Percentiles rank a stretch among this genome's conserved stretches.
Conservation (phyloP, 2,113 vertebrate genomes). For the Aspidoscelis tigris region DNA sequence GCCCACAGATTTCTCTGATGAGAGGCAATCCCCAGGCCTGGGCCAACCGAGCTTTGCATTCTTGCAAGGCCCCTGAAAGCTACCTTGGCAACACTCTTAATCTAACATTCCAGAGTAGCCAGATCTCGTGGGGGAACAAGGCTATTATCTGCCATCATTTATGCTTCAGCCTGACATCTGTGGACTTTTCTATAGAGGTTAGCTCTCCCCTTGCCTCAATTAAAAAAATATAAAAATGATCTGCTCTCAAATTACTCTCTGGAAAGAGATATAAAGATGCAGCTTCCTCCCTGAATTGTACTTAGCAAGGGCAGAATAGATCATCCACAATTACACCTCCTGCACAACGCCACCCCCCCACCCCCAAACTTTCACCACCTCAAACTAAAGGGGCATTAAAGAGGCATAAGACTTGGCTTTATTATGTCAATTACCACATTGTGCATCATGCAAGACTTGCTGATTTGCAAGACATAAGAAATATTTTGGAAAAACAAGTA, state of each 20-base stretch:
- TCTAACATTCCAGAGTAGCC: slow-evolving; percentile 78
- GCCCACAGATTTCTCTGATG: slow-evolving; percentile 41
- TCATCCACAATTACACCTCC: neutral
- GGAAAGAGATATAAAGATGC: slow-evolving; percentile 14
- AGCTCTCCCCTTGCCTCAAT: slow-evolving; percentile 59
- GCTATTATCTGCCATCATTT: slow-evolving; percentile 78
- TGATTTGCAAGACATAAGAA: no score
- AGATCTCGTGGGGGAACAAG: slow-evolving; percentile 71
- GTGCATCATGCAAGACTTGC: no score
- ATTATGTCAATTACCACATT: slow-evolving; percentile 30
- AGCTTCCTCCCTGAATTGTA: neutral
- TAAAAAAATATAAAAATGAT: slow-evolving; percentile 50
- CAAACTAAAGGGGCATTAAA: neutral
- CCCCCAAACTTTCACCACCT: slow-evolving; percentile 12
- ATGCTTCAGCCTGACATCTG: slow-evolving; percentile 73
- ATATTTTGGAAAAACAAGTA: no score
- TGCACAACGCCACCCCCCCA: no score
- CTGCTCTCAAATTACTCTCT: slow-evolving; percentile 53
- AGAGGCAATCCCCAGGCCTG: slow-evolving; percentile 54
- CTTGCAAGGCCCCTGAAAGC: slow-evolving; percentile 61
- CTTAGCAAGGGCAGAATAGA: neutral
- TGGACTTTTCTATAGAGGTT: slow-evolving; percentile 72
- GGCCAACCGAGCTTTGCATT: slow-evolving; percentile 47
- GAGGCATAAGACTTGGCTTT: slow-evolving; percentile 55
- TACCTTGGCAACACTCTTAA: slow-evolving; percentile 69